Conservation (phyloP, 2,888 invertebrate species). For the Eurytoma californica region DNA sequence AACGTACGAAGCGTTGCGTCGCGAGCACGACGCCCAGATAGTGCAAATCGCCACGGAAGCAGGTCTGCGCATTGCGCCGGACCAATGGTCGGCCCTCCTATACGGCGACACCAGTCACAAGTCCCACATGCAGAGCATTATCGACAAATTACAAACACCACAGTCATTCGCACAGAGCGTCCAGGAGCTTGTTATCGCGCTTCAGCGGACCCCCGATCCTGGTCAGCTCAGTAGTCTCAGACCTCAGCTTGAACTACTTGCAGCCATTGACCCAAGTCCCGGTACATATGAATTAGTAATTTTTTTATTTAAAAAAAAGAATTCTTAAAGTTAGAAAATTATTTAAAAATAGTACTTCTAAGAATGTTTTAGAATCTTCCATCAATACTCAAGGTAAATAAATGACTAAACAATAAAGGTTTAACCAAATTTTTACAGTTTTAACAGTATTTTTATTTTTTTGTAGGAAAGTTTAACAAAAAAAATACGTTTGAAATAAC, state of each 20-base stretch:
- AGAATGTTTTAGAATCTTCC: no score
- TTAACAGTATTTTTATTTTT: no score
- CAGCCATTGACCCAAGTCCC: constrained; percentile 90
- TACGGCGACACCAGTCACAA: constrained; percentile 97
- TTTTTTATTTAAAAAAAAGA: no score
- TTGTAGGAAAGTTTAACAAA: no score
- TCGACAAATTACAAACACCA: constrained; percentile 94
- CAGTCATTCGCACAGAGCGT: constrained; percentile 94
- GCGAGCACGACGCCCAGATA: constrained; percentile 98
- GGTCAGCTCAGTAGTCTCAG: constrained; percentile 86
- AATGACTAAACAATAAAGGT: no score
- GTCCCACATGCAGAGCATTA: constrained; percentile 97
- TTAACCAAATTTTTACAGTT: no score
- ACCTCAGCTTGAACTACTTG: constrained; percentile 88
- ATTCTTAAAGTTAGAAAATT: no score
- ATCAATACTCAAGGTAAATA: no score
- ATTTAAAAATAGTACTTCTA: no score
- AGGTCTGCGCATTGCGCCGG: constrained; percentile 96
- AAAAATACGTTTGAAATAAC: no score
- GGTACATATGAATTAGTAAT: constrained; percentile 75
- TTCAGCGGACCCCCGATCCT: constrained; percentile 92
- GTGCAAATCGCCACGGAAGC: constrained; percentile 99
- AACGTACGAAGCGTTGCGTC: constrained; percentile 92
- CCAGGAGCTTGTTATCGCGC: constrained; percentile 91
- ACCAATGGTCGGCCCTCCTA: constrained; percentile 97